Evolutionary conservation across 2,797 vertebrate genomes (phyloP), one percentile per base, ranked within the genome.

Genomic region (Dryobates pubescens): DNA sequence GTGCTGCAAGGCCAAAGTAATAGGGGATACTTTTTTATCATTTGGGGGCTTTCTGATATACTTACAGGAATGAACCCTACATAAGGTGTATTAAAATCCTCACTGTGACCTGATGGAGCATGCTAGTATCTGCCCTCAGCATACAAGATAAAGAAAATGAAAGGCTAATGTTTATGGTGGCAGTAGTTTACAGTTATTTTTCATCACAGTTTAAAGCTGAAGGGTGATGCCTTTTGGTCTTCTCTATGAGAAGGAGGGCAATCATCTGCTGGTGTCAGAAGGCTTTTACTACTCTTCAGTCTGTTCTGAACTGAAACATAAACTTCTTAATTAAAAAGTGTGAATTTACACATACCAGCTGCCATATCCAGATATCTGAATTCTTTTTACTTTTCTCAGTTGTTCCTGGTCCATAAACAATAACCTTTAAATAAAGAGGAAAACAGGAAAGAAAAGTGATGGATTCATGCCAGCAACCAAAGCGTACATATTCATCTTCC

Each of bases 361-460:
- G 99, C 99, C 99, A 99, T 88, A 99, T 98, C 99, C 99, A 99
- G 81, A 96, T 91, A 82, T 99, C 99, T 9, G 97, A 98, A 61
- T 96, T 90, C 64, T 76, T 96, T 36, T 88, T 96, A 8, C 67
- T 93, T 36, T 93, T 89, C 82, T 97, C 95, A 26, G 97, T 98
- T 92, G 95, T 95, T 78, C 99, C 99, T 65, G 97, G 93, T 93
- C 98, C 99, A 22, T 98, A 98, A 82, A 97, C 91, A 38, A 97
- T 88, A 49, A 94, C 98, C 99, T 99, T 96, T 45, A n/a, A 85
- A 32, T 53, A 69, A 83, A 71, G 34, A 10, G 24, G 36, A 74
- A 74, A 54, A 49, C 20, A 38, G 5, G 22, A 8, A 61, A 47
- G 11, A 53, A 89, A 94, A 59, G 4, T 13, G 69, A 57, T 13